These are phyloP conservation scores for Lumbricus terrestris DNA, from an alignment of 2,888 invertebrate genomes.

Conservation along the genomic window DNA sequence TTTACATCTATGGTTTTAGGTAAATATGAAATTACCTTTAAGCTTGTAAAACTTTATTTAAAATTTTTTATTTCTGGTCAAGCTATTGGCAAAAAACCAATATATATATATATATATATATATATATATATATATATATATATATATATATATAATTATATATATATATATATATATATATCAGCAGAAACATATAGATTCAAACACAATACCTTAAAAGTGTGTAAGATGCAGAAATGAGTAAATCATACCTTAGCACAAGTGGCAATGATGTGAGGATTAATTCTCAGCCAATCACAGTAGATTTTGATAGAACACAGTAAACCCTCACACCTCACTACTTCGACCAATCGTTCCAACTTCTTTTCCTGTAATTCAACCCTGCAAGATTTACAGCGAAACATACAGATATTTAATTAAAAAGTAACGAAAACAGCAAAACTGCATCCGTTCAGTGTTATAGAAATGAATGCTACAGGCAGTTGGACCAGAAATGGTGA, in stretches of 20 bases:
- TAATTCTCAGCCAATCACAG: slow-evolving; percentile 80
- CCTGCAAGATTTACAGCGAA: slow-evolving; percentile 33
- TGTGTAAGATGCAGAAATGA: neutral
- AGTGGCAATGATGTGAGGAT: slow-evolving; percentile 71
- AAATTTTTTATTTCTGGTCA: too few species aligned
- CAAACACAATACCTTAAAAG: neutral
- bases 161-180: neutral
- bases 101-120: too few species aligned
- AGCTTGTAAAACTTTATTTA: too few species aligned
- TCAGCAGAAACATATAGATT: neutral
- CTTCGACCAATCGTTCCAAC: slow-evolving; percentile 48
- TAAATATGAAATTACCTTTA: too few species aligned
- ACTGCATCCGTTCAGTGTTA: neutral
- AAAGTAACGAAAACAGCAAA: neutral
- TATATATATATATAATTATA: too few species aligned
- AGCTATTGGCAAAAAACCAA: too few species aligned
- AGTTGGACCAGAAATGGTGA: neutral
- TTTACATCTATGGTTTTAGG: too few species aligned
- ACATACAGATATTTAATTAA: neutral
- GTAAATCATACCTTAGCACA: slow-evolving; percentile 52
- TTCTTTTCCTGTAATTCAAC: slow-evolving; percentile 45
- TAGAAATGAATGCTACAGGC: neutral
- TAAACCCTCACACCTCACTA: slow-evolving; percentile 57
- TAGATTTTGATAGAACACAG: slow-evolving; percentile 74
- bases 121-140: too few species aligned